A percentile compares a stretch with the other conserved stretches of the same genome.
These are phyloP conservation scores for Nemotelus nigrinus DNA, from an alignment of 2,888 invertebrate species.

Conservation along the genomic window DNA sequence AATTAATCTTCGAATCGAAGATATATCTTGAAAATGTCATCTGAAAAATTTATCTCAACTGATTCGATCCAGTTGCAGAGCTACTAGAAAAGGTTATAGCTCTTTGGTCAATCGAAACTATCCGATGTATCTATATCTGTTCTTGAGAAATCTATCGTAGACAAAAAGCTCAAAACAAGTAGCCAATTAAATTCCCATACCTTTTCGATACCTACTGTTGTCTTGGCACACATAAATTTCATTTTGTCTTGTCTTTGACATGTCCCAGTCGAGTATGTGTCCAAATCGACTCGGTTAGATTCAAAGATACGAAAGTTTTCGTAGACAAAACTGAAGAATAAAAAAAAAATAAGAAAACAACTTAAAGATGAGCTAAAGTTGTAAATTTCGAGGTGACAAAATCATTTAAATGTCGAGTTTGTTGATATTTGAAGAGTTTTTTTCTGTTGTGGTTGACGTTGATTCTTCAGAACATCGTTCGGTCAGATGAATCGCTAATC, in stretches of 20 bases:
- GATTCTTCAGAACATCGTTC: no score
- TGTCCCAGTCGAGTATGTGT: not conserved
- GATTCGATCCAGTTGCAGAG: not conserved
- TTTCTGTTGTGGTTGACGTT: no score
- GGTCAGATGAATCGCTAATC: not conserved
- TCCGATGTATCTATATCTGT: not conserved
- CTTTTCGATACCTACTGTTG: not conserved
- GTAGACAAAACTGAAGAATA: not conserved
- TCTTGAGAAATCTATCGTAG: not conserved
- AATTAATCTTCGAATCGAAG: not conserved
- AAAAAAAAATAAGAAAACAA: not conserved
- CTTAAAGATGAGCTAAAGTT: not conserved
- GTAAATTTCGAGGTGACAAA: slow-evolving; percentile 12
- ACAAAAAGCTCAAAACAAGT: slow-evolving; percentile 9
- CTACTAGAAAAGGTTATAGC: not conserved
- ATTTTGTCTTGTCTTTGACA: not conserved
- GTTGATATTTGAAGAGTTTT: not conserved
- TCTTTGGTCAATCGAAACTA: not conserved
- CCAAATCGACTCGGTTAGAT: not conserved
- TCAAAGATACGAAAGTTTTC: not conserved
- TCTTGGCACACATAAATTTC: no score
- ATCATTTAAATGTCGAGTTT: not conserved
- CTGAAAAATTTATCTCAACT: not conserved
- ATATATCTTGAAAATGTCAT: slow-evolving; percentile 10
- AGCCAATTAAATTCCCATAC: slow-evolving; percentile 17